Conservation (phyloP, 2,113 vertebrate species). For the Lontra canadensis region DNA sequence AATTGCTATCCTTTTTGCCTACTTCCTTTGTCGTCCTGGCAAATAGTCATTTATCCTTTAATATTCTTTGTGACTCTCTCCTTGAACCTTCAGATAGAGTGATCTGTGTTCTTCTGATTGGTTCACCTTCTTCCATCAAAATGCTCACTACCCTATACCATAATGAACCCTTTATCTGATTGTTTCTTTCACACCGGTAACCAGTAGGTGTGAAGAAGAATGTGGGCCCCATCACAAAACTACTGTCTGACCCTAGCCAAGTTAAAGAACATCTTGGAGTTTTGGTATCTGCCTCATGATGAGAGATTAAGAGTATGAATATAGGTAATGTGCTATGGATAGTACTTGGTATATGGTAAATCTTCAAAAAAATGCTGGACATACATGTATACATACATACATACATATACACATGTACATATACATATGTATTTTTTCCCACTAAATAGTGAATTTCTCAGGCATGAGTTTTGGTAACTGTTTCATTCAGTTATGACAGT, state of each 20-base stretch:
- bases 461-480: background rate
- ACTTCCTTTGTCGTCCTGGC: background rate
- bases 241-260: background rate
- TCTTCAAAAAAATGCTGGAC: background rate
- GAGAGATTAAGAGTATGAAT: slow-evolving; percentile 1
- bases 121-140: background rate
- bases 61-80: background rate
- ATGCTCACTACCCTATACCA: background rate
- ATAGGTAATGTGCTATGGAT: background rate
- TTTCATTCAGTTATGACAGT: background rate
- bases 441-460: background rate
- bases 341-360: background rate
- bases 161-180: background rate
- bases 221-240: background rate
- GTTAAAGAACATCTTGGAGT: background rate
- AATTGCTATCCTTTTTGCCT: background rate
- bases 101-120: background rate
- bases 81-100: background rate
- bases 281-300: background rate
- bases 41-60: background rate
- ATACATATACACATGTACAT: background rate
- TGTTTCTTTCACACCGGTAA: background rate
- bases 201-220: background rate
- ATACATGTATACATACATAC: background rate
- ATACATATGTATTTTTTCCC: background rate